Conservation (phyloP, 2,113 vertebrate genomes). For the Thoracochromis brauschi region DNA sequence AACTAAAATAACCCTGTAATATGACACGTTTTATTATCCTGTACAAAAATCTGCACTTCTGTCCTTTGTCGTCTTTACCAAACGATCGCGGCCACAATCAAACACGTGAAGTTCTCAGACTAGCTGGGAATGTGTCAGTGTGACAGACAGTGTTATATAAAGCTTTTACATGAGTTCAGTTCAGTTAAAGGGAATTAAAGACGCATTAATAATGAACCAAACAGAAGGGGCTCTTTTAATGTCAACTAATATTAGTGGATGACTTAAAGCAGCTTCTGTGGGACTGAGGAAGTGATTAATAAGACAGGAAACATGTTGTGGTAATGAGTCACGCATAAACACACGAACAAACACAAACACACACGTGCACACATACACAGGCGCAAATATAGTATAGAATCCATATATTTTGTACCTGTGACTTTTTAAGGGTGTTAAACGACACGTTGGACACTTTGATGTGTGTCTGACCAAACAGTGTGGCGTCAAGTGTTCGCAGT, state of each 20-base stretch:
- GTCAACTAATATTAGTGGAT: conserved; percentile 42
- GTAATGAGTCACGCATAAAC: conserved; percentile 36
- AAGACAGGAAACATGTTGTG: conserved; percentile 50
- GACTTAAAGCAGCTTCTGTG: conserved; percentile 21
- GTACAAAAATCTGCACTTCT: background rate
- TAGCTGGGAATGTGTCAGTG: background rate
- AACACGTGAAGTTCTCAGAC: background rate
- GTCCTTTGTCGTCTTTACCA: background rate
- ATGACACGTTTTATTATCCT: accelerated
- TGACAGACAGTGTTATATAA: background rate
- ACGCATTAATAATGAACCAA: background rate
- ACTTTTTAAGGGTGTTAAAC: background rate
- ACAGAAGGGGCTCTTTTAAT: conserved; percentile 6
- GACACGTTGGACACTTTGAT: background rate
- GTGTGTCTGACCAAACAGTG: background rate
- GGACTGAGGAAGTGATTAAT: conserved; percentile 47
- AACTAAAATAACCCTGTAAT: background rate
- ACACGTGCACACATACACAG: background rate
- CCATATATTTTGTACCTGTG: conserved; percentile 36
- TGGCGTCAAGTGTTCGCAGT: background rate
- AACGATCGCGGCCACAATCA: background rate
- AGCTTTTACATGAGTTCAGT: background rate
- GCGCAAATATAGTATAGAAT: background rate
- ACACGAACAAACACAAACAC: background rate
- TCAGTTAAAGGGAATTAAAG: background rate